phyloP scores from a whole-genome alignment of 2,113 vertebrate species.

The Fulica atra region DNA sequence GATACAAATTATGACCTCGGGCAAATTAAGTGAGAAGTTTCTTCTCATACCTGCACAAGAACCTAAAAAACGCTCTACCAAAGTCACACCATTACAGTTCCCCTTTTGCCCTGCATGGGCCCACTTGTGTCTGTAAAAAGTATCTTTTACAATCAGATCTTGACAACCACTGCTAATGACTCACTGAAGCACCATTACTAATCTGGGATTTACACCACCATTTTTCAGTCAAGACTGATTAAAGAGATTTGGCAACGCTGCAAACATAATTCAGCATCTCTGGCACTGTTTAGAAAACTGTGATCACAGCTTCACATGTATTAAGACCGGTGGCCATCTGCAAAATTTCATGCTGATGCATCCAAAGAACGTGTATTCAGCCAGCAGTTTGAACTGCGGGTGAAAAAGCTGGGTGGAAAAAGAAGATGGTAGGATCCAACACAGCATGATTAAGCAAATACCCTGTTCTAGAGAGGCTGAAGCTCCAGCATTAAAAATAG shows the following conservation, averaged over 20 bases:
- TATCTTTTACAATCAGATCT: not conserved
- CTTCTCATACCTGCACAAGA: not conserved
- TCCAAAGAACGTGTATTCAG: not conserved
- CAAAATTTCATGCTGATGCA: conserved; percentile 7
- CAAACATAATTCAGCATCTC: conserved; percentile 39
- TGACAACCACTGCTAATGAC: conserved; percentile 12
- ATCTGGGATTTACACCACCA: conserved; percentile 31
- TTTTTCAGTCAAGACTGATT: conserved; percentile 41
- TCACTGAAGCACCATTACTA: conserved; percentile 5
- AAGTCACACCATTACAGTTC: not conserved
- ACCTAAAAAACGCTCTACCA: not conserved
- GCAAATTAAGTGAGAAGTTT: not conserved
- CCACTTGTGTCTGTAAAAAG: not conserved
- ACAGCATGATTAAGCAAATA: not conserved
- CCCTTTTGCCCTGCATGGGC: not conserved
- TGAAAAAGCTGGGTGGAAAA: not conserved
- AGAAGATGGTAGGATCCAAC: not conserved
- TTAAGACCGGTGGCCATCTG: conserved; percentile 17
- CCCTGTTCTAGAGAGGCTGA: not conserved
- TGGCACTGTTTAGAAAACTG: conserved; percentile 42
- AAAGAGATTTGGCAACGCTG: conserved; percentile 24
- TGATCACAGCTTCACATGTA: conserved; percentile 24
- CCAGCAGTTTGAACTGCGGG: not conserved
- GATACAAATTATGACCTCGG: not conserved
- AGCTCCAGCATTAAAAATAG: not conserved